Evolutionary conservation across 2,888 invertebrate species (phyloP).

Genomic region (Diarsia dahlii): DNA sequence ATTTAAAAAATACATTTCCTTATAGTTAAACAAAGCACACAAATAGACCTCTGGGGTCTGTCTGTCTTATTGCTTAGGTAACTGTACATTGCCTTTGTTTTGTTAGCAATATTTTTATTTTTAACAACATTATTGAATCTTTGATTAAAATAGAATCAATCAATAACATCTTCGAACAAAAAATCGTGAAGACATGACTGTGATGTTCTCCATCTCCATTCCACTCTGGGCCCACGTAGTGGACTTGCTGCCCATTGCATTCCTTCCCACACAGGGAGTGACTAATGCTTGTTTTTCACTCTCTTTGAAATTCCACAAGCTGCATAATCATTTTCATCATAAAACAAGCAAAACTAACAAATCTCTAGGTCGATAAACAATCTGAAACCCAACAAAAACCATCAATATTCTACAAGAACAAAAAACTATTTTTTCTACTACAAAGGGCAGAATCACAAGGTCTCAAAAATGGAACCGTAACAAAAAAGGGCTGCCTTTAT

Average conservation of each 20-base stretch:
- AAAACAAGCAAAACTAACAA: too few relatives aligned
- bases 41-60: too few relatives aligned
- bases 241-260: not conserved
- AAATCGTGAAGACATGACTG: too few relatives aligned
- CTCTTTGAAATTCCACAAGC: not conserved
- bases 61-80: not conserved
- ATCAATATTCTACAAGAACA: not conserved
- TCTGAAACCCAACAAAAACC: slow-evolving; percentile 8
- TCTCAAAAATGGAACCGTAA: slow-evolving; percentile 24
- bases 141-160: too few relatives aligned
- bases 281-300: too few relatives aligned
- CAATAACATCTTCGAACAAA: too few relatives aligned
- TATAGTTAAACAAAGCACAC: too few relatives aligned
- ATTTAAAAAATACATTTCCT: too few relatives aligned
- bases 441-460: slow-evolving; percentile 34
- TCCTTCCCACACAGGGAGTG: not conserved
- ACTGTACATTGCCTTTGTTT: too few relatives aligned
- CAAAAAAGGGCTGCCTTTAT: slow-evolving; percentile 44
- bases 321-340: not conserved
- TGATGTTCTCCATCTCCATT: not conserved
- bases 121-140: too few relatives aligned
- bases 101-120: not conserved
- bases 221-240: not conserved
- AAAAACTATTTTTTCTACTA: slow-evolving; percentile 4
- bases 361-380: not conserved